These are phyloP conservation scores for Peromyscus leucopus DNA, from an alignment of 2,113 vertebrate genomes.

Conservation along the genomic window DNA sequence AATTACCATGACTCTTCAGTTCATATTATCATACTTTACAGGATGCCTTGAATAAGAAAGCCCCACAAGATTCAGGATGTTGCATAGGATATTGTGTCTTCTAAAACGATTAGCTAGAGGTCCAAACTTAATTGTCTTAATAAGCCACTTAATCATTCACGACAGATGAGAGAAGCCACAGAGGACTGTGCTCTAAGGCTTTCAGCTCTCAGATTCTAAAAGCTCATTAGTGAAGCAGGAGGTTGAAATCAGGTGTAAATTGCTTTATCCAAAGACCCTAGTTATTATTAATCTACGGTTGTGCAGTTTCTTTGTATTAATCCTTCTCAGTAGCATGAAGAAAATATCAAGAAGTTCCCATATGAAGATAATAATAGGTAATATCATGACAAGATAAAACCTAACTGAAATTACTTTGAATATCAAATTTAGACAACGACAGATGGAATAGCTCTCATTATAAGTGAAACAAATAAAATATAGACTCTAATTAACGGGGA, in stretches of 20 bases:
- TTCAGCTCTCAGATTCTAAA: conserved; percentile 72
- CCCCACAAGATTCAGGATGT: conserved; percentile 62
- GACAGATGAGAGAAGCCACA: conserved; percentile 81
- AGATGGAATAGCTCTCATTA: conserved; percentile 38
- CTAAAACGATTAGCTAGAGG: conserved; percentile 82
- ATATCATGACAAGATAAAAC: conserved; percentile 41
- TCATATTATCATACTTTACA: conserved; percentile 71
- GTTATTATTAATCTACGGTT: conserved; percentile 74
- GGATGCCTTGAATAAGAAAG: conserved; percentile 59
- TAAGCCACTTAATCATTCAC: conserved; percentile 85
- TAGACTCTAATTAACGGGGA: conserved; percentile 37
- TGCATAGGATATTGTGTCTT: conserved; percentile 71
- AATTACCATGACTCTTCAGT: conserved; percentile 71
- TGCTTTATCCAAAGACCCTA: conserved; percentile 58
- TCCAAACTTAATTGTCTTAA: conserved; percentile 83
- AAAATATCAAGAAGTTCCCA: conserved; percentile 64
- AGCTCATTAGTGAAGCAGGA: conserved; percentile 77
- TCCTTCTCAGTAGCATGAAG: conserved; percentile 64
- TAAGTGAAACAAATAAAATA: conserved; percentile 12
- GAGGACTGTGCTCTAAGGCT: conserved; percentile 77
- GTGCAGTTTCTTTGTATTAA: conserved; percentile 75
- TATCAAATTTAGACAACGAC: conserved; percentile 44
- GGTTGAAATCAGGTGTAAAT: conserved; percentile 54
- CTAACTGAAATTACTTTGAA: conserved; percentile 61
- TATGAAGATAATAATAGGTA: conserved; percentile 59